Conservation (phyloP, 1,140 invertebrate genomes). For the Hypothenemus hampei region DNA sequence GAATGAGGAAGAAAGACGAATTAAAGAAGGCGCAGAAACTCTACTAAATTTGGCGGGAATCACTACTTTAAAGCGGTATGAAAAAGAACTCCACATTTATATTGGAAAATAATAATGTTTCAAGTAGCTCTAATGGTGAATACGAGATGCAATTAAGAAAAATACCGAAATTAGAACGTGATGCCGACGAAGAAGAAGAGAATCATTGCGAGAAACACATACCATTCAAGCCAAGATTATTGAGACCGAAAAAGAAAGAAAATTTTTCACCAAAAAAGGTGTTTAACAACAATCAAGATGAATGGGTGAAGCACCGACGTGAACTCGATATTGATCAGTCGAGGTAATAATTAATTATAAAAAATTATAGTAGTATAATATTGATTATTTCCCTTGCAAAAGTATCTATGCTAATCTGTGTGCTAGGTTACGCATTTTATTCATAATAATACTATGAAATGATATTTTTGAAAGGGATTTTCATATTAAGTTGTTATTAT, state of each 20-base stretch:
- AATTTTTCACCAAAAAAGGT: constrained; percentile 28
- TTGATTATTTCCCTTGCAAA: too few relatives aligned
- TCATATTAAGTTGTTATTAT: too few relatives aligned
- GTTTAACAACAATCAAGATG: constrained; percentile 41
- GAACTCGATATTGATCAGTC: constrained; percentile 38
- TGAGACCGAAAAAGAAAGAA: constrained; percentile 40
- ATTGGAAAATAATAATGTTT: too few relatives aligned
- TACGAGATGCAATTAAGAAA: constrained; percentile 10
- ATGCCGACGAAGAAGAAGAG: not conserved
- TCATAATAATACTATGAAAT: too few relatives aligned
- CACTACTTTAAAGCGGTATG: constrained; percentile 33
- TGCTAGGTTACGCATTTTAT: too few relatives aligned
- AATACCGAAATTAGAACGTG: constrained; percentile 7
- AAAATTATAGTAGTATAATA: constrained; percentile 22
- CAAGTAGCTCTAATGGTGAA: too few relatives aligned
- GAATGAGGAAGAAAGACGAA: constrained; percentile 68
- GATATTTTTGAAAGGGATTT: too few relatives aligned
- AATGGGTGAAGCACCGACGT: constrained; percentile 40
- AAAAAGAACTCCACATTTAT: too few relatives aligned
- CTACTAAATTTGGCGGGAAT: constrained; percentile 66
- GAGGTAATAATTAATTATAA: constrained; percentile 37
- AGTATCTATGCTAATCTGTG: too few relatives aligned
- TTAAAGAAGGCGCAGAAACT: constrained; percentile 74
- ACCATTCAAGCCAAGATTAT: constrained; percentile 39
- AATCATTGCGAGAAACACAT: constrained; percentile 25